Evolutionary conservation across 2,888 invertebrate species (phyloP), one percentile per base, ranked within the genome.

Genomic region (Drosophila villosipedis): DNA sequence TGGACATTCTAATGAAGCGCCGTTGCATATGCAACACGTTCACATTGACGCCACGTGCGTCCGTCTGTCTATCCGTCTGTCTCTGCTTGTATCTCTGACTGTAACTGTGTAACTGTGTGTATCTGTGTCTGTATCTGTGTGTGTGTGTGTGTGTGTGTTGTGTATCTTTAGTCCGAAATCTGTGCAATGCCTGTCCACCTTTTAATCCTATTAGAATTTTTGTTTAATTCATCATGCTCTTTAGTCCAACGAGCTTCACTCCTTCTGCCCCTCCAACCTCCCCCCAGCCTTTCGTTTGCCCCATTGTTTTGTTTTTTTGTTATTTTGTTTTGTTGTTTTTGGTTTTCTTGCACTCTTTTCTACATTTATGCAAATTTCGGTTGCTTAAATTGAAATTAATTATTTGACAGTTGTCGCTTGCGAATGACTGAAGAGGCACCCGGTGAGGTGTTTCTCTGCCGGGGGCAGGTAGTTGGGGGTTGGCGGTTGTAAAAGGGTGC

Each of bases 331-430:
- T 31, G 55, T 62, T 52, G 47, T 59, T 53, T 62, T 16, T 47
- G 47, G 22, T 4, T 47, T 25, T 47, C 47, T 53, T 58, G 22
- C 31, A 37, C 61, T 69, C 71, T 68, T 60, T 37, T 68, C 66
- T 61, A 68, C 79, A 79, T 86, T 88, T 91, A 88, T 90, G 90
- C 77, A 89, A 88, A 89, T 91, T 80, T 82, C 59, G 82, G 80
- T 84, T 87, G 88, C 82, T 91, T 91, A 90, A 84, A 89, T 91
- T 91, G 83, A 91, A 89, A 89, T 91, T 88, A 88, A 88, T 91
- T 88, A 91, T 91, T 87, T 91, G 81, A 79, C 91, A 88, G 88
- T 89, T 91, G 88, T 89, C 87, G 84, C 84, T 76, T 78, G 80
- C 83, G 76, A 84, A 84, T 84, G 85, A 75, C 76, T 73, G 59